phyloP scores from a whole-genome alignment of 2,113 vertebrate species.

The Willisornis vidua region DNA sequence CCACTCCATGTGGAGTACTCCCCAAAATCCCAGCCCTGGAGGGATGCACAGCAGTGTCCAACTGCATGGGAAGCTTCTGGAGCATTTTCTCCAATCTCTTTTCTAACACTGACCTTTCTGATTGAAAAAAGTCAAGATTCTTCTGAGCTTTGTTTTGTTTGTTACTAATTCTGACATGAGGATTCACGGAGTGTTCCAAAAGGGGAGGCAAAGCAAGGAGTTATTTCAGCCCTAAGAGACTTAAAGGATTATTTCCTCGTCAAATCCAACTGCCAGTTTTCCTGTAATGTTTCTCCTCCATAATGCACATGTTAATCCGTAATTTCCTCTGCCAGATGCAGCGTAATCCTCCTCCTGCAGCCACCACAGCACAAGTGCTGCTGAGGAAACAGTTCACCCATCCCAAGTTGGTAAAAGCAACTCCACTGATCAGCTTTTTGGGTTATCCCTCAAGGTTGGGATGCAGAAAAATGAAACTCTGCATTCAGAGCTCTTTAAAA shows the following conservation, averaged over 20 bases:
- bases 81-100: neutral
- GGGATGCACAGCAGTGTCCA: neutral
- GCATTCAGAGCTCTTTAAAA: neutral
- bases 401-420: neutral
- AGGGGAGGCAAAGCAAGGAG: neutral
- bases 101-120: neutral
- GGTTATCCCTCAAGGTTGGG: neutral
- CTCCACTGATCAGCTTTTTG: neutral
- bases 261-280: conserved; percentile 61
- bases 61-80: neutral
- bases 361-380: conserved; percentile 1
- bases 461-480: neutral
- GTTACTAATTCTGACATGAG: neutral
- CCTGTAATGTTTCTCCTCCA: conserved; percentile 46
- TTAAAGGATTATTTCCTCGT: conserved; percentile 68
- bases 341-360: conserved; percentile 57
- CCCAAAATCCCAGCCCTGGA: neutral
- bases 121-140: neutral
- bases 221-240: conserved; percentile 55
- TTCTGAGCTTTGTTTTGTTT: neutral
- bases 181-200: conserved; percentile 14
- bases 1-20: neutral
- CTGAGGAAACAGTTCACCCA: neutral
- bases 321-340: conserved; percentile 63
- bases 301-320: conserved; percentile 53